A percentile compares a stretch with the other conserved stretches of the same genome.
phyloP scores from a whole-genome alignment of 2,888 invertebrate species.

The Himalopsyche anomala region DNA sequence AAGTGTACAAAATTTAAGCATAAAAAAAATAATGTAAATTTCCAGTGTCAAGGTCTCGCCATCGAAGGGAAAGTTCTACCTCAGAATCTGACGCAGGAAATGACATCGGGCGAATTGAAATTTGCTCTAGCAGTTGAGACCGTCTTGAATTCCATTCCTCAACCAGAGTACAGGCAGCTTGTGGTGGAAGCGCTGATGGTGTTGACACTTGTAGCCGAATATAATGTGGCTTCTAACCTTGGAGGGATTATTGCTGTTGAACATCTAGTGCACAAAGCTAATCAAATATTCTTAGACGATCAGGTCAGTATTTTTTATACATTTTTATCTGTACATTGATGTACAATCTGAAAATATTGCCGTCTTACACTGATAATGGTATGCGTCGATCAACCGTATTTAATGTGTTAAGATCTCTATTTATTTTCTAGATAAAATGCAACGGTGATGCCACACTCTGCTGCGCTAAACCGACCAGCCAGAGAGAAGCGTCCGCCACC shows the following conservation, averaged over 20 bases:
- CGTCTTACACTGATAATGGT: no score
- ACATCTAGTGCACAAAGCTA: conserved; percentile 94
- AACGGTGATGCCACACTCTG: conserved; percentile 96
- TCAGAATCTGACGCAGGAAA: conserved; percentile 97
- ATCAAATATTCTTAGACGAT: conserved; percentile 95
- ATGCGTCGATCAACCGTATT: no score
- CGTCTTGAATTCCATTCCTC: conserved; percentile 96
- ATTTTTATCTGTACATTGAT: no score
- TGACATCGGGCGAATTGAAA: conserved; percentile 98
- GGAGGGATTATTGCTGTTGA: conserved; percentile 93
- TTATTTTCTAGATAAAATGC: conserved; percentile 82
- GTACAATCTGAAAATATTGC: no score
- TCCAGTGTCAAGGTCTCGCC: conserved; percentile 92
- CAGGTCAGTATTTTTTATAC: conserved; percentile 80
- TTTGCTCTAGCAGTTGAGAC: conserved; percentile 98
- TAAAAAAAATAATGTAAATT: no score
- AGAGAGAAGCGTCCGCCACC: conserved; percentile 77
- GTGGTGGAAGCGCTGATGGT: conserved; percentile 99
- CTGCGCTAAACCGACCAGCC: conserved; percentile 87
- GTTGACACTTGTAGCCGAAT: conserved; percentile 91
- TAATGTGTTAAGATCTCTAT: not conserved
- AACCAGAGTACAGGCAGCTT: conserved; percentile 97
- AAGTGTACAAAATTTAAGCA: no score
- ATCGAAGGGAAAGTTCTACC: conserved; percentile 94
- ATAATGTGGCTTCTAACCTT: conserved; percentile 85